A percentile compares a stretch with the other conserved stretches of the same genome.
Conservation (phyloP, 2,888 invertebrate species). For the Cheilosia urbana region DNA sequence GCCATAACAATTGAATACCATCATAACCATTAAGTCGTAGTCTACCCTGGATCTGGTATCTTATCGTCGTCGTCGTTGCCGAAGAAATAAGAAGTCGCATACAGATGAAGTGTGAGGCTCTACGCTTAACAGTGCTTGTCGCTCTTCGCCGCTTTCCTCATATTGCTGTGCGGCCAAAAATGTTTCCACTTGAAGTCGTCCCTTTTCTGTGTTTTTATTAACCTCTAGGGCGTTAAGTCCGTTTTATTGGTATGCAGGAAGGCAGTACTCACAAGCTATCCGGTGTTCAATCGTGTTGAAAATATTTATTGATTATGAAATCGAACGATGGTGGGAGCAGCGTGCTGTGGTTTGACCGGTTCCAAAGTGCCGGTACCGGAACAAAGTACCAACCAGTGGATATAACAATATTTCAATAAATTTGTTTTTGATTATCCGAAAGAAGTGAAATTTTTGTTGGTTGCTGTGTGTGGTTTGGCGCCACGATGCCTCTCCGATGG, state of each 20-base stretch:
- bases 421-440: slow-evolving; percentile 70
- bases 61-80: not conserved
- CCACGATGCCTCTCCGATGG: slow-evolving; percentile 15
- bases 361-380: slow-evolving; percentile 78
- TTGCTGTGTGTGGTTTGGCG: slow-evolving; percentile 39
- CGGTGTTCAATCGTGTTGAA: slow-evolving; percentile 71
- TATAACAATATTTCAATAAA: slow-evolving; percentile 66
- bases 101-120: slow-evolving; percentile 3
- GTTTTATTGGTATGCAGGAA: slow-evolving; percentile 48
- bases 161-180: slow-evolving; percentile 19
- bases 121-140: slow-evolving; percentile 8
- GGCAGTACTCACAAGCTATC: slow-evolving; percentile 48
- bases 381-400: slow-evolving; percentile 36
- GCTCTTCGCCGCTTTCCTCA: not conserved
- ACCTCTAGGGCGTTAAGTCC: slow-evolving; percentile 10
- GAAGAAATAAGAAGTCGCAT: not conserved
- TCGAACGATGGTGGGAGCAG: slow-evolving; percentile 24
- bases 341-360: slow-evolving; percentile 64
- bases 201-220: not conserved
- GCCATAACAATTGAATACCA: slow-evolving; percentile 44
- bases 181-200: slow-evolving; percentile 45
- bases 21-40: slow-evolving; percentile 48
- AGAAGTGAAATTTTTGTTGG: slow-evolving; percentile 34
- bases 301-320: slow-evolving; percentile 74
- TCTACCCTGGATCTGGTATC: slow-evolving; percentile 17